Evolutionary conservation across 2,797 vertebrate species (phyloP).

Genomic region (Corythornis leucogaster): DNA sequence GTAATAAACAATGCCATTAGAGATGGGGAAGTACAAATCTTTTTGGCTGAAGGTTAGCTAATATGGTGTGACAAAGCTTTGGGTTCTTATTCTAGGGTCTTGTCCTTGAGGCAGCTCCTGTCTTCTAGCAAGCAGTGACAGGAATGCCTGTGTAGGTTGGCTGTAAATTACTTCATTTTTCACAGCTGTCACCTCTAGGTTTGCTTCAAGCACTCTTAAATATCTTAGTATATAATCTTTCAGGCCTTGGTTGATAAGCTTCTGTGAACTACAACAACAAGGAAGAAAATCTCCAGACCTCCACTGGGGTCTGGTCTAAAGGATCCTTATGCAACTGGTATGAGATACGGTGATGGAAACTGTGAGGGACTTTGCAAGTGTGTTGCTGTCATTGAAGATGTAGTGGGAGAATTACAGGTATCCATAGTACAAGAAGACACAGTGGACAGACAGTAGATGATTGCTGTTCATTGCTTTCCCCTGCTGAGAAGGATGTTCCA

Average conservation of each 20-base stretch:
- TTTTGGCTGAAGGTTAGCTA: background rate
- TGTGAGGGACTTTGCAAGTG: background rate
- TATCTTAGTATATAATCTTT: background rate
- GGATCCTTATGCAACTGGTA: background rate
- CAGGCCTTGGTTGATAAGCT: background rate
- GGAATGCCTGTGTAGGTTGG: background rate
- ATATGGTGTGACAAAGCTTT: background rate
- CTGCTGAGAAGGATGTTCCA: background rate
- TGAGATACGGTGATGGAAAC: background rate
- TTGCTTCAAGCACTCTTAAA: background rate
- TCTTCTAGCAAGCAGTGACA: background rate
- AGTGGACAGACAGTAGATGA: background rate
- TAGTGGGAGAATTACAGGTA: background rate
- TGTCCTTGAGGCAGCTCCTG: background rate
- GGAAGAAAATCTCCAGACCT: background rate
- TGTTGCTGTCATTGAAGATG: background rate
- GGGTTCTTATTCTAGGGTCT: background rate
- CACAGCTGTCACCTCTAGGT: slow-evolving; percentile 4
- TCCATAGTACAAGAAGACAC: background rate
- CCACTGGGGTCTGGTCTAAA: background rate
- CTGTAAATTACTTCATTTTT: slow-evolving; percentile 33
- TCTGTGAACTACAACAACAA: fast-evolving
- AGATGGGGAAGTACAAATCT: background rate
- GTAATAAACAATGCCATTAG: background rate
- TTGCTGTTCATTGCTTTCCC: background rate